phyloP scores from a whole-genome alignment of 1,140 invertebrate genomes.

The Sitophilus oryzae region DNA sequence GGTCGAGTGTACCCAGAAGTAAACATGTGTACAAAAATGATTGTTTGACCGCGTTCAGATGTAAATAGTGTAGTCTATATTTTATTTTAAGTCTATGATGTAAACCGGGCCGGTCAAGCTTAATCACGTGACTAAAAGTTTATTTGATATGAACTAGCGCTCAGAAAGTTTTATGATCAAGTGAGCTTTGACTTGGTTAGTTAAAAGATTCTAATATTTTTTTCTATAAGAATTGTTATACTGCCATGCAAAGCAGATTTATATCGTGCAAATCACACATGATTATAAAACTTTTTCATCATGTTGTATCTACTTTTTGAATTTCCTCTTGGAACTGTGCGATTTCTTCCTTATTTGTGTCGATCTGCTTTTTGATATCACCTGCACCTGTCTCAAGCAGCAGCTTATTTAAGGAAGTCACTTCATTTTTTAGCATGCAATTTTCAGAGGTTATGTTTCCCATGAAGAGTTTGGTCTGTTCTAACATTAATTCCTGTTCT shows the following conservation, averaged over 20 bases:
- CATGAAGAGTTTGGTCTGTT: conserved; percentile 22
- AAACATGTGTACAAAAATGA: no score
- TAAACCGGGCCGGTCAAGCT: no score
- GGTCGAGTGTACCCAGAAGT: no score
- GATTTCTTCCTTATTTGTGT: conserved; percentile 27
- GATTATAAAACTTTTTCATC: background rate
- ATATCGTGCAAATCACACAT: background rate
- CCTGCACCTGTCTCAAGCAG: conserved; percentile 26
- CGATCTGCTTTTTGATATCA: conserved; percentile 29
- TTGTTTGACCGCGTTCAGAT: no score
- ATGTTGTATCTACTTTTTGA: conserved; percentile 16
- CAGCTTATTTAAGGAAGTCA: conserved; percentile 13
- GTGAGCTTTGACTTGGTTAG: no score
- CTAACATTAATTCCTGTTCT: conserved; percentile 16
- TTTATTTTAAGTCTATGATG: no score
- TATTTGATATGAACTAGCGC: no score
- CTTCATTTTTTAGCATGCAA: conserved; percentile 14
- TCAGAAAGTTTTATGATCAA: no score
- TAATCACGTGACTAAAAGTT: no score
- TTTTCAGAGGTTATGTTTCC: conserved; percentile 23
- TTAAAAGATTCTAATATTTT: no score
- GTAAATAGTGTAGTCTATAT: no score
- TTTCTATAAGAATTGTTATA: no score
- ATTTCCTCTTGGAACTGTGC: conserved; percentile 25
- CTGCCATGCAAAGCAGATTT: background rate